Evolutionary conservation across 2,797 vertebrate species (phyloP), one percentile per base, ranked within the genome.

Genomic region (Microctenopoma stevenorrisi): DNA sequence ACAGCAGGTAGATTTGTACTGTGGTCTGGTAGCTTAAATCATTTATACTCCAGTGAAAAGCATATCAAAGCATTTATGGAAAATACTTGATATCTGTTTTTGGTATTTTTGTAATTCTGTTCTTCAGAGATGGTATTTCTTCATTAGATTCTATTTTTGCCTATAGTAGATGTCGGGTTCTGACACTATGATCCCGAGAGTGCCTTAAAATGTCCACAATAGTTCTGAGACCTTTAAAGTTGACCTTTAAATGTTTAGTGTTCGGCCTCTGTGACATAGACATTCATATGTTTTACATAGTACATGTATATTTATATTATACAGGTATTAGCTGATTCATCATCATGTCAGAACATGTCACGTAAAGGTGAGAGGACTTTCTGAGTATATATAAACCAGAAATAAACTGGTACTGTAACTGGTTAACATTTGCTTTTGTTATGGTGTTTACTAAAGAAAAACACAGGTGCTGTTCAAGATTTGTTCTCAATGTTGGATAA

Each of bases 21-120:
- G 64, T 83, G 83, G 82, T 83, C 43, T 35, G 72, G 82, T 79
- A 88, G 76, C 80, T 90, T 85, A 25, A 70, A 33, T 77, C 76
- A 58, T 81, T 81, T 84, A 82, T 88, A 74, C 78, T 82, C 43
- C 37, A 74, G 33, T 57, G 53, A 59, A 71, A 84, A 54, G 69
- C 59, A 72, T 83, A 79, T 77, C 62, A 52, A 76, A 76, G 59
- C 76, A 74, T 81, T 79, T 83, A 79, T 15, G 61, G 79, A 82
- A 81, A 82, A 81, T 86, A 90, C 80, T 86, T 89, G 78, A 85
- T 82, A 26, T 69, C 60, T 76, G 22, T 50, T 71, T 56, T 70
- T 68, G 47, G 37, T 52, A 14, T 37, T 50, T 62, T 52, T 52
- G 42, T 52, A 43, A 47, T 65, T 76, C 2, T 74, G 16, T 67